Evolutionary conservation across 2,113 vertebrate species (phyloP).

Genomic region (Rutilus rutilus): DNA sequence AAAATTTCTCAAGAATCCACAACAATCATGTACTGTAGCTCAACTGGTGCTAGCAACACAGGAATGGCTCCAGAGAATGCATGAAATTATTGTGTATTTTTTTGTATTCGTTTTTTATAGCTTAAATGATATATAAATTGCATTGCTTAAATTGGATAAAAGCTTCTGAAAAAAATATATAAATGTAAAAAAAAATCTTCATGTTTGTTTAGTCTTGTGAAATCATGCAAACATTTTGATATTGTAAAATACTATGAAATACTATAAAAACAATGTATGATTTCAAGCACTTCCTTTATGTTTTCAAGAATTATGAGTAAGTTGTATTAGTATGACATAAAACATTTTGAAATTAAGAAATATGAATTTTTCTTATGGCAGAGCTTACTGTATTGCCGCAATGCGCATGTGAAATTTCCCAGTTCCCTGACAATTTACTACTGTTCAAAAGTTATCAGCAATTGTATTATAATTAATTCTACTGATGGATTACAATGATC

Average conservation of each 20-base stretch:
- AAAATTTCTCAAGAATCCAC: background rate
- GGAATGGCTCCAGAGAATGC: background rate
- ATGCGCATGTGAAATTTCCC: background rate
- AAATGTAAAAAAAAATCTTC: background rate
- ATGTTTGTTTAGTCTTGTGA: background rate
- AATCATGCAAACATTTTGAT: background rate
- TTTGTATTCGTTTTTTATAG: background rate
- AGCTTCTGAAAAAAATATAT: background rate
- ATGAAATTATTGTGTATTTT: background rate
- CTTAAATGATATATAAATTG: background rate
- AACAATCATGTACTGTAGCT: background rate
- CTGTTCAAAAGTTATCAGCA: too few relatives aligned
- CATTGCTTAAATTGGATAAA: background rate
- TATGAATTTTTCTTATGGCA: background rate
- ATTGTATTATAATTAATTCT: too few relatives aligned
- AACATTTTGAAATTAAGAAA: too few relatives aligned
- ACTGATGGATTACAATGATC: too few relatives aligned
- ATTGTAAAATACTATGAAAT: background rate
- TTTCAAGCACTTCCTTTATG: background rate
- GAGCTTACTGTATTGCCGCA: background rate
- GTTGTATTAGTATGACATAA: too few relatives aligned
- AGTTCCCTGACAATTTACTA: background rate
- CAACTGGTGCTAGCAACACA: background rate
- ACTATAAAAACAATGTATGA: background rate
- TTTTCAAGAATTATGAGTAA: too few relatives aligned